These are phyloP conservation scores for Megalopta genalis DNA, from an alignment of 1,140 invertebrate genomes.

Conservation along the genomic window DNA sequence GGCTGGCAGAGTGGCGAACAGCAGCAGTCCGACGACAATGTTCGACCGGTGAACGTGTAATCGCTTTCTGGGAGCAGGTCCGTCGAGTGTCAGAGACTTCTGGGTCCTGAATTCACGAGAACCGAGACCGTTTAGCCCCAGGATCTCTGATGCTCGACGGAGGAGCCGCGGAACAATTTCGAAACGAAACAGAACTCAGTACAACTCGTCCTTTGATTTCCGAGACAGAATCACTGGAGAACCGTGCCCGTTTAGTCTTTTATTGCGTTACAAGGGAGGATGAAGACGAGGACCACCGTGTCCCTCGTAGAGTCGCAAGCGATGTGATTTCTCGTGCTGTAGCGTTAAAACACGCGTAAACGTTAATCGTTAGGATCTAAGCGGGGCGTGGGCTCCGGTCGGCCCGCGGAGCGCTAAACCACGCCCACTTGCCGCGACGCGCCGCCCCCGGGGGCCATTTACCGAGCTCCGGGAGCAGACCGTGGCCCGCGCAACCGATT, in stretches of 20 bases:
- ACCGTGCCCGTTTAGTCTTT: constrained; percentile 14
- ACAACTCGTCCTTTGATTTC: not conserved
- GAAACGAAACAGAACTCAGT: constrained; percentile 13
- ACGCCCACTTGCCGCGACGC: no score
- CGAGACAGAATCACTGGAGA: not conserved
- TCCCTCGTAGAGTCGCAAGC: constrained; percentile 30
- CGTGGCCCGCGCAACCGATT: no score
- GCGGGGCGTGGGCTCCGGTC: no score
- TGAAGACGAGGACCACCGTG: constrained; percentile 20
- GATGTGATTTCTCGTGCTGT: constrained; percentile 45
- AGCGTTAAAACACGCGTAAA: constrained; percentile 18
- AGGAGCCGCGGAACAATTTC: not conserved
- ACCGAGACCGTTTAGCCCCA: no score
- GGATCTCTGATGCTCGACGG: no score
- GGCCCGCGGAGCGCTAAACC: no score
- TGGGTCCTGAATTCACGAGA: no score
- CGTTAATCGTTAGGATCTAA: constrained; percentile 20
- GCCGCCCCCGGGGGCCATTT: no score
- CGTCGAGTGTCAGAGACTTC: no score
- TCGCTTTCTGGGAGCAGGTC: not conserved
- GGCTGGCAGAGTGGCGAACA: constrained; percentile 73
- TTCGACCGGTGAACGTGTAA: constrained; percentile 76
- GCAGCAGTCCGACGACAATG: constrained; percentile 70
- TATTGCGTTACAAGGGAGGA: not conserved
- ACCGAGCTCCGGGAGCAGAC: no score